Base-by-base conservation (phyloP, 2,888 invertebrate species). In the Nineta flava region DNA sequence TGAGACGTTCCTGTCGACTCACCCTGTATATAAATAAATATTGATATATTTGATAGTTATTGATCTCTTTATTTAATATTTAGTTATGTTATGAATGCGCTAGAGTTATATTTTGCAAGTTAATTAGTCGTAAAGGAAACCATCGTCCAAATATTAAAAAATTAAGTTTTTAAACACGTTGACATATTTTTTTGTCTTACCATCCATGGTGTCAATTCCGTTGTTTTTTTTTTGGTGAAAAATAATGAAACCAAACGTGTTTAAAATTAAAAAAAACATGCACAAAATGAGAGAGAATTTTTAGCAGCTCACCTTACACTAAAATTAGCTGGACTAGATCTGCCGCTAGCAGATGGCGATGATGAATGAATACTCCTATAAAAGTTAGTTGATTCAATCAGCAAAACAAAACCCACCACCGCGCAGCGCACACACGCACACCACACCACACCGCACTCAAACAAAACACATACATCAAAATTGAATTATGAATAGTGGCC, bases 261-360 rank as follows among this genome's bases (percentile, higher is more conserved):
- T 26, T 26, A 6, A 2, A n/a, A 32, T 9, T 9, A 32, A 38
- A 38, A 15, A 38, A 44, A 44, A 19, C n/a, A 44, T 21, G 26
- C n/a, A 32, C n/a, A 46, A n/a, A 32, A 32, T 34, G 31, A 31
- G 6, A 45, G n/a, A 16, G 9, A 34, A 3, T 31, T 3, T 2
- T 26, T 9, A 15, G 34, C 17, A 17, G 46, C 13, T 15, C 59
- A 61, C 61, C 61, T 58, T 50, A 61, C 55, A 49, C 57, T 57
- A 35, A 55, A 53, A 49, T 56, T 53, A 32, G 62, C 60, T 48
- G 65, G 64, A 59, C 64, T 66, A 57, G 61, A 59, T 55, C 64
- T 60, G 56, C 64, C 65, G 52, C 58, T 59, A 56, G 61, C 57
- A 52, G 62, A 59, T 53, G 62, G 59, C 54, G 61, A 58, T 53